Conservation (phyloP, 2,797 vertebrate genomes). For the Peromyscus aztecus region DNA sequence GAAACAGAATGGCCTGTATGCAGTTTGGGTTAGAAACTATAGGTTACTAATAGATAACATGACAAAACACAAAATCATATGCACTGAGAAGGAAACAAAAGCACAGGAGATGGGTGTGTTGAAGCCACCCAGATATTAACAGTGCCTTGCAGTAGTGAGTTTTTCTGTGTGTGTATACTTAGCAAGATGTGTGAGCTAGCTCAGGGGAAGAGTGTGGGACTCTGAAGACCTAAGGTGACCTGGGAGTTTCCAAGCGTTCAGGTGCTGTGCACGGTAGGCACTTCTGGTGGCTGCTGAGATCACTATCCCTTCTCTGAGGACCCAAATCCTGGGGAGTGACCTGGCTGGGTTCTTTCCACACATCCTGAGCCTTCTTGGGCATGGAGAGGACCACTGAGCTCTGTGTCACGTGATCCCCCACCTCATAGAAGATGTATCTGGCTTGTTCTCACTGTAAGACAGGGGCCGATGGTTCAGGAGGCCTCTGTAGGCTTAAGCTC, state of each 20-base stretch:
- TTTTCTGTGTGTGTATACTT: not conserved
- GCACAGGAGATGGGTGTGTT: not conserved
- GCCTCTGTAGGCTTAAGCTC: not conserved
- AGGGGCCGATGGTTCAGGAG: not conserved
- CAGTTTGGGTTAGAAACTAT: not conserved
- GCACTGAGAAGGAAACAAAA: not conserved
- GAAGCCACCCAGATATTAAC: not conserved
- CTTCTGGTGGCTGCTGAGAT: not conserved
- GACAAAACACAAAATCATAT: slow-evolving; percentile 5
- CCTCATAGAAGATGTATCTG: not conserved
- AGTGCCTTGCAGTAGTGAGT: not conserved
- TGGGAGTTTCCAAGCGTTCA: not conserved
- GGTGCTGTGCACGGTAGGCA: not conserved
- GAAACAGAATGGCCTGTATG: not conserved
- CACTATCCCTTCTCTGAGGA: not conserved
- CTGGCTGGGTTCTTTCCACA: not conserved
- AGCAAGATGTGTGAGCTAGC: not conserved
- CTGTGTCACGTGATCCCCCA: not conserved
- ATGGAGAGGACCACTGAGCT: not conserved
- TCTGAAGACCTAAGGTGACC: not conserved
- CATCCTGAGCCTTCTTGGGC: not conserved
- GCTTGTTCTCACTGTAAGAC: not conserved
- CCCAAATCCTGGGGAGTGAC: not conserved
- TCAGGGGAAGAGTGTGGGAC: too few species aligned
- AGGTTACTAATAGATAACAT: not conserved